Conservation (phyloP, 2,113 vertebrate genomes). For the Panthera leo region DNA sequence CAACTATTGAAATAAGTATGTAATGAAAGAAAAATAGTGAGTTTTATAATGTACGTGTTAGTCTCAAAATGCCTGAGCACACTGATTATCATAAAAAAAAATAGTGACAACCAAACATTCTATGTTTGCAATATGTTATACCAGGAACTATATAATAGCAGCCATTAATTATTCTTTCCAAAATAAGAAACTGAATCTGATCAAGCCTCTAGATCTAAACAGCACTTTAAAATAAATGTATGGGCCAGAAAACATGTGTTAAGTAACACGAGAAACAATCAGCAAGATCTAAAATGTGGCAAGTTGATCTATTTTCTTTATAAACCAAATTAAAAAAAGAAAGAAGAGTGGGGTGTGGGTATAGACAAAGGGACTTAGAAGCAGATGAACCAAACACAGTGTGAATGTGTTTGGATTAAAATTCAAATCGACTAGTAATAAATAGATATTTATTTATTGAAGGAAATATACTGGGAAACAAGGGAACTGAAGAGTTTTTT, state of each 20-base stretch:
- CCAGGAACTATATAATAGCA: not conserved
- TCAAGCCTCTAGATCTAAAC: not conserved
- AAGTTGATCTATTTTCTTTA: not conserved
- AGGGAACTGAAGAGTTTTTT: not conserved
- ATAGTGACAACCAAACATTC: not conserved
- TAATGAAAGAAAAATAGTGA: not conserved
- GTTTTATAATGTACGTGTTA: not conserved
- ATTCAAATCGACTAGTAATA: not conserved
- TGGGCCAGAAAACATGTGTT: not conserved
- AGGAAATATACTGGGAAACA: not conserved
- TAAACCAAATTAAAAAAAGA: not conserved
- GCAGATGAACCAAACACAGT: not conserved
- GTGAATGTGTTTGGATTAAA: not conserved
- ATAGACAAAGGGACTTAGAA: not conserved
- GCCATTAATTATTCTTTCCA: not conserved
- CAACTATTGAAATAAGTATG: not conserved
- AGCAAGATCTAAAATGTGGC: not conserved
- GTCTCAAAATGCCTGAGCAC: not conserved
- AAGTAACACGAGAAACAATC: not conserved
- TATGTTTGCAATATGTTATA: not conserved
- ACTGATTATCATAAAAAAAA: not conserved
- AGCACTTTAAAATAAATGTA: not conserved
- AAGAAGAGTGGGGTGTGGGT: rapidly evolving
- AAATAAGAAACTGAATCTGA: not conserved
- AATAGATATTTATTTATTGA: not conserved